These are phyloP conservation scores for Lacerta agilis DNA, from an alignment of 2,797 vertebrate species.

Conservation along the genomic window DNA sequence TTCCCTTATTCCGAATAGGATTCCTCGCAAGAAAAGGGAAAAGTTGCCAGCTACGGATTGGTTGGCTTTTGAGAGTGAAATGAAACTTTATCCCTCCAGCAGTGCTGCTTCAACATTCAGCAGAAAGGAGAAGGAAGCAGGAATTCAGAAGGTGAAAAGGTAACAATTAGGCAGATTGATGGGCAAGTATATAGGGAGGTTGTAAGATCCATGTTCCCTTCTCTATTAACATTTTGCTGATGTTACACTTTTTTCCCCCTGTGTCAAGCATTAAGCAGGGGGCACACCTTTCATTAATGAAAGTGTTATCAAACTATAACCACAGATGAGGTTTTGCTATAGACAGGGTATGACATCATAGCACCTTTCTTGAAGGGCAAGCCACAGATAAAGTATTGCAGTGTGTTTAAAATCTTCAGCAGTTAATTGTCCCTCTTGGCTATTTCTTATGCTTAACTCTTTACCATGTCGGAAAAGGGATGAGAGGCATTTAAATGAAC, in stretches of 20 bases:
- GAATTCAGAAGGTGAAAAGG: not conserved
- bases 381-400: slow-evolving; percentile 37
- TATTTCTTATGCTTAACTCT: slow-evolving; percentile 20
- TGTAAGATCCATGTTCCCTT: not conserved
- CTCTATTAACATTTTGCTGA: slow-evolving; percentile 62
- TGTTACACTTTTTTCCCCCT: slow-evolving; percentile 32
- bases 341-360: slow-evolving; percentile 53
- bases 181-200: slow-evolving; percentile 6
- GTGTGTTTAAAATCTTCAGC: slow-evolving; percentile 8
- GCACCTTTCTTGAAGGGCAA: slow-evolving; percentile 47
- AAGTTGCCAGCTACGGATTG: too few species aligned
- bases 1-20: too few species aligned
- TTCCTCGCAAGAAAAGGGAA: too few species aligned
- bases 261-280: slow-evolving; percentile 29
- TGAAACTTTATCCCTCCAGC: not conserved
- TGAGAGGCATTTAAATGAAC: slow-evolving; percentile 3
- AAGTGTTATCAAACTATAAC: slow-evolving; percentile 55
- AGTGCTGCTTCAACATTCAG: not conserved
- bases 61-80: not conserved
- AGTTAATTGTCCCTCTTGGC: slow-evolving; percentile 58
- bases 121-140: not conserved
- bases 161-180: slow-evolving; percentile 27
- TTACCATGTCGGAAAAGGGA: slow-evolving; percentile 30
- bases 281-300: slow-evolving; percentile 32
- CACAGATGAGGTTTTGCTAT: slow-evolving; percentile 29